These are phyloP conservation scores for Heliconius cydno DNA, from an alignment of 2,888 invertebrate genomes.

Conservation along the genomic window DNA sequence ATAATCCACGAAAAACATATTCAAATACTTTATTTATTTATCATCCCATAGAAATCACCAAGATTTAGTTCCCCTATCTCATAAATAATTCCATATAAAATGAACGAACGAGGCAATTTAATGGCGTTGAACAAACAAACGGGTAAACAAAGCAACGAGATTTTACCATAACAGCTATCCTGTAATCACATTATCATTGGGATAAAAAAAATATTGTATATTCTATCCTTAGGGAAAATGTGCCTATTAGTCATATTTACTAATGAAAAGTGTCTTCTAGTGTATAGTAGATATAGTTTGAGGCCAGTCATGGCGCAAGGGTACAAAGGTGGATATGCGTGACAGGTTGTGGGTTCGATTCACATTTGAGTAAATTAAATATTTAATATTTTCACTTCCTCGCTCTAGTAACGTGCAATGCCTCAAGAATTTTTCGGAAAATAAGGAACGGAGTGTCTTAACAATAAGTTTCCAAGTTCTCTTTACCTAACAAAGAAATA, in stretches of 20 bases:
- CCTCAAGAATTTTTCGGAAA: too few relatives aligned
- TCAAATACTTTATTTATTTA: slow-evolving; percentile 2
- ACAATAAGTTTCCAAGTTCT: too few relatives aligned
- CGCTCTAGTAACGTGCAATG: too few relatives aligned
- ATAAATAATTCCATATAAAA: slow-evolving; percentile 13
- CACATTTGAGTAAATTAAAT: neutral
- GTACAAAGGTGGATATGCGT: neutral
- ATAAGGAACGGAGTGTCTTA: too few relatives aligned
- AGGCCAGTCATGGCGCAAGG: neutral
- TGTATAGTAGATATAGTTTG: neutral
- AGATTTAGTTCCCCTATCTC: neutral
- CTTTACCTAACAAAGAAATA: too few relatives aligned
- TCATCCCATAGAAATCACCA: neutral
- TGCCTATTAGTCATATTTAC: neutral
- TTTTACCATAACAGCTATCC: slow-evolving; percentile 36
- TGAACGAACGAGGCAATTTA: slow-evolving; percentile 10
- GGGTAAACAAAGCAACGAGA: slow-evolving; percentile 13
- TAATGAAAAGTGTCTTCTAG: neutral
- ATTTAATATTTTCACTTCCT: neutral
- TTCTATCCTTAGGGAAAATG: neutral
- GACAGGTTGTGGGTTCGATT: neutral
- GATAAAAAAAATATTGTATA: neutral
- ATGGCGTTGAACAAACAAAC: slow-evolving; percentile 23
- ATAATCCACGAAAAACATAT: neutral
- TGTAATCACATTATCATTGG: slow-evolving; percentile 43